Evolutionary conservation across 2,888 invertebrate genomes (phyloP).

Genomic region (Hyalella azteca): DNA sequence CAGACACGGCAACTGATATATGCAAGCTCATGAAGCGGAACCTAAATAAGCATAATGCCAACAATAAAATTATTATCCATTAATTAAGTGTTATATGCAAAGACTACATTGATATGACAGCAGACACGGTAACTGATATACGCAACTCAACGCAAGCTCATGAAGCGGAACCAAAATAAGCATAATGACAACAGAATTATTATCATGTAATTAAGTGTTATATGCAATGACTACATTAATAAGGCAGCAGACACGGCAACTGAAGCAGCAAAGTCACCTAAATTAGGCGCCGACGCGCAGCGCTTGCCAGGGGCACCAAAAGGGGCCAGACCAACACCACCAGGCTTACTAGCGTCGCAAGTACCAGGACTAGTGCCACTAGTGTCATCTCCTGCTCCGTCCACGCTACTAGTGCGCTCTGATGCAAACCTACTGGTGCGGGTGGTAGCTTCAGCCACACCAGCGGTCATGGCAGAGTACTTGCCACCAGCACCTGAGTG

Average conservation of each 20-base stretch:
- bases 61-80: too few relatives aligned
- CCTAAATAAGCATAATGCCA: too few relatives aligned
- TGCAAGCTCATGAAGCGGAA: too few relatives aligned
- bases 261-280: constrained; percentile 66
- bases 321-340: constrained; percentile 60
- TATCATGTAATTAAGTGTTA: not conserved
- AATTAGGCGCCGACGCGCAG: constrained; percentile 88
- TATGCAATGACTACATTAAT: constrained; percentile 14
- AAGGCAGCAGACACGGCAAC: too few relatives aligned
- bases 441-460: not conserved
- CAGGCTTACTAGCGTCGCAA: constrained; percentile 66
- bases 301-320: constrained; percentile 68
- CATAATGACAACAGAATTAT: not conserved
- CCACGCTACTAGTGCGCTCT: not conserved
- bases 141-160: too few relatives aligned
- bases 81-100: too few relatives aligned
- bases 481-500: constrained; percentile 3
- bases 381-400: constrained; percentile 45
- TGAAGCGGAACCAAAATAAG: too few relatives aligned
- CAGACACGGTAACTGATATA: too few relatives aligned
- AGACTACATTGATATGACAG: too few relatives aligned
- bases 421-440: not conserved
- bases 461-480: not conserved
- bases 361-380: constrained; percentile 72
- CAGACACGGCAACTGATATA: too few relatives aligned